Evolutionary conservation across 2,888 invertebrate species (phyloP), one percentile per base, ranked within the genome.

Genomic region (Ceraclea dissimilis): DNA sequence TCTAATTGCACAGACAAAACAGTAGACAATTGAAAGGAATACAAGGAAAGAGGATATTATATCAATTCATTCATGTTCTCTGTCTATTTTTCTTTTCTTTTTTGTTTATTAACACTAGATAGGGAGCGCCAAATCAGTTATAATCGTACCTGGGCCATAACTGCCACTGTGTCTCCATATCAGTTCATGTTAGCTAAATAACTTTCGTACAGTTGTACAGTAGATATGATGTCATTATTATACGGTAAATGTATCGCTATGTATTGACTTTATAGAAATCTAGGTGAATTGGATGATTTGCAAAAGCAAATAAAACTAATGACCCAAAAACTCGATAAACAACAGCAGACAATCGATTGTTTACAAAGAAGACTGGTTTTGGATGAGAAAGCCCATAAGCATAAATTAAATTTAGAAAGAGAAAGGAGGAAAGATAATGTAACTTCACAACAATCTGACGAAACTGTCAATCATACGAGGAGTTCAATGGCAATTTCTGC

Each of bases 211-310:
- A n/a, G n/a, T n/a, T n/a, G n/a, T n/a, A n/a, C n/a, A n/a, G n/a
- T n/a, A n/a, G n/a, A n/a, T n/a, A 26, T 26, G 26, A 26, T 26
- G 26, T 26, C 26, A 26, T 10, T 26, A 10, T 26, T 10, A 26
- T n/a, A n/a, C 6, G 20, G 13, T 47, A 19, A 47, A 47, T 20
- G 20, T 47, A 11, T 47, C 18, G 47, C 6, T 13, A 47, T 20
- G 20, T 47, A 11, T 47, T 47, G 47, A 47, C 16, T 47, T 47
- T 47, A 4, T 47, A 47, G 47, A 11, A 18, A 47, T 47, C 47
- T 47, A 20, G 18, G 18, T 20, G 47, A 47, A 20, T 20, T 18
- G 20, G 19, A 17, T 10, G 20, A 47, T 20, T 20, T 47, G 20
- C 47, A 47, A 20, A 19, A 47, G 2, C 47, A 18, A 18, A 20